phyloP scores from a whole-genome alignment of 1,140 invertebrate species.

The Drosophila simulans region DNA sequence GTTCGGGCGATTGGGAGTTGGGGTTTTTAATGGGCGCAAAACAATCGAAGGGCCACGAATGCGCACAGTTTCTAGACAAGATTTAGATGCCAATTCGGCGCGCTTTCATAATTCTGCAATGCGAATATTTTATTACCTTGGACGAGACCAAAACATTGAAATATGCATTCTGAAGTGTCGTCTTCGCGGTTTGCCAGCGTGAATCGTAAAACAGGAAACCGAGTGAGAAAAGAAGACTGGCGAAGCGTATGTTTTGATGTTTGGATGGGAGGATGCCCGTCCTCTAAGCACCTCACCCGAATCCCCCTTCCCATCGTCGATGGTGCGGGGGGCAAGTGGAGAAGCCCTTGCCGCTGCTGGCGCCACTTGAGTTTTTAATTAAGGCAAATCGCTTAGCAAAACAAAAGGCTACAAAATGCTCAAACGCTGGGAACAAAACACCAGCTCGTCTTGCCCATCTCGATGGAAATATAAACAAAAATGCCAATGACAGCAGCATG shows the following conservation, averaged over 20 bases:
- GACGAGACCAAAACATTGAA: constrained; percentile 70
- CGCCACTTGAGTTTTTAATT: constrained; percentile 82
- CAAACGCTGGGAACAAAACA: constrained; percentile 41
- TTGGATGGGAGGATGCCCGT: constrained; percentile 13
- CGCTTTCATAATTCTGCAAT: constrained; percentile 61
- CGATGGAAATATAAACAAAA: constrained; percentile 70
- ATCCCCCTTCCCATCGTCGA: no score
- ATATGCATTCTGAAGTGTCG: constrained; percentile 75
- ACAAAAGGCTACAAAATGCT: constrained; percentile 79
- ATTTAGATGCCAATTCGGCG: constrained; percentile 66
- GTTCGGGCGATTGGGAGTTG: constrained; percentile 13
- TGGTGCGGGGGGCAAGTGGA: constrained; percentile 23
- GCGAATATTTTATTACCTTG: constrained; percentile 78
- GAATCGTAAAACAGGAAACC: constrained; percentile 41
- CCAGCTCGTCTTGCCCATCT: constrained; percentile 23
- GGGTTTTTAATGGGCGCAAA: constrained; percentile 70
- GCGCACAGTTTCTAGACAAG: constrained; percentile 66
- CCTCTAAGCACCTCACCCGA: no score
- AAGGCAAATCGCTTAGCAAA: constrained; percentile 66
- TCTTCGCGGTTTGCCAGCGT: constrained; percentile 45
- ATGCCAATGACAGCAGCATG: constrained; percentile 68
- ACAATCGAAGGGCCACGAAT: constrained; percentile 70
- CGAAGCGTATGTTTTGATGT: constrained; percentile 50
- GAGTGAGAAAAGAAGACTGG: constrained; percentile 20
- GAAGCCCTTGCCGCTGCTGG: constrained; percentile 35